These are phyloP conservation scores for Cataglyphis albicans DNA, from an alignment of 2,888 invertebrate species.

Conservation along the genomic window DNA sequence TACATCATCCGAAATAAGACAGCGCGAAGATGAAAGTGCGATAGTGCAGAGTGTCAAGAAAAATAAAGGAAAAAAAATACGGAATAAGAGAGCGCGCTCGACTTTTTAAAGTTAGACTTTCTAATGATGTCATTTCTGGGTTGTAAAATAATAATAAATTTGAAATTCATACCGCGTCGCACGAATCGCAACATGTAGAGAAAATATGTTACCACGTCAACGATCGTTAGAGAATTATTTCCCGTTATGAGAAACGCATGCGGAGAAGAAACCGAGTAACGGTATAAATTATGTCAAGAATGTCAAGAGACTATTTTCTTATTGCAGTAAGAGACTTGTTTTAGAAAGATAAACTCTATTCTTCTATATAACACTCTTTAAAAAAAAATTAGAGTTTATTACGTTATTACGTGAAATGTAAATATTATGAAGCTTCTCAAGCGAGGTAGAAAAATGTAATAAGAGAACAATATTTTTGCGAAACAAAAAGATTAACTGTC, in stretches of 20 bases:
- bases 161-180: conserved; percentile 64
- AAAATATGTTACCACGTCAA: conserved; percentile 25
- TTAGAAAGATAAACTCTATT: not conserved
- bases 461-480: not conserved
- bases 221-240: conserved; percentile 42
- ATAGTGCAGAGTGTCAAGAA: not conserved
- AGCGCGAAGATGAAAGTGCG: not conserved
- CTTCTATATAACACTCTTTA: not conserved
- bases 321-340: not conserved
- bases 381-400: not conserved
- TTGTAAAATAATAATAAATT: conserved; percentile 65
- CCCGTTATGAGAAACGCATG: conserved; percentile 24
- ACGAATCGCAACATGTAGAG: conserved; percentile 18
- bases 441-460: no score
- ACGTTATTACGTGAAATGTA: not conserved
- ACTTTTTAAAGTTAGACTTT: conserved; percentile 36
- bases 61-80: not conserved
- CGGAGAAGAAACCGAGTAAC: conserved; percentile 20
- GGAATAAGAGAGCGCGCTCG: not conserved
- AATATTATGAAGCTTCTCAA: not conserved
- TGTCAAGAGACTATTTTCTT: no score
- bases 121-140: conserved; percentile 53
- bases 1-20: conserved; percentile 30
- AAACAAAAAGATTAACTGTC: not conserved
- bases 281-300: conserved; percentile 31